phyloP scores from a whole-genome alignment of 2,113 vertebrate genomes.

The Columba janthina region DNA sequence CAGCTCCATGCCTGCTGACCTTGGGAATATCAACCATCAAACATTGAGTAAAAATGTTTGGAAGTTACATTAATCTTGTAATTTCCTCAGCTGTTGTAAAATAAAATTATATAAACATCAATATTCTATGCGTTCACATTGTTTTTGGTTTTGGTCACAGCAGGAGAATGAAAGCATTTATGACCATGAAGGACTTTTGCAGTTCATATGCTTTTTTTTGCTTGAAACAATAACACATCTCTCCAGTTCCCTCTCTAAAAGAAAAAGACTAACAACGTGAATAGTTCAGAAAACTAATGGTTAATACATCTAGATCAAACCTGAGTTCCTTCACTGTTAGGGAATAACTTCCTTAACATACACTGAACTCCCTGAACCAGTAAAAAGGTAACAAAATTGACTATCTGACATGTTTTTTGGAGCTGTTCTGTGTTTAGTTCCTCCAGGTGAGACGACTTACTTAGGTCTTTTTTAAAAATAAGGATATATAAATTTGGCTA shows the following conservation, averaged over 20 bases:
- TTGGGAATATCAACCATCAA: background rate
- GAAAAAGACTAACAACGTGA: background rate
- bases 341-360: background rate
- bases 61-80: background rate
- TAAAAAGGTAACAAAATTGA: background rate
- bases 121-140: background rate
- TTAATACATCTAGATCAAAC: background rate
- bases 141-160: background rate
- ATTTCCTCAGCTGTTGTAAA: background rate
- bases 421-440: background rate
- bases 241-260: background rate
- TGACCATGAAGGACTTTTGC: background rate
- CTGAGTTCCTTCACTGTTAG: background rate
- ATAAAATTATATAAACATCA: background rate
- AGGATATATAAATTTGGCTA: background rate
- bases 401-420: background rate
- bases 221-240: background rate
- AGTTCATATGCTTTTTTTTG: background rate
- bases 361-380: background rate
- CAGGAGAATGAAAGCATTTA: background rate
- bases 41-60: background rate
- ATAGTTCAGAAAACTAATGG: background rate
- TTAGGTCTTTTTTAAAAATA: background rate
- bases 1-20: conserved; percentile 1
- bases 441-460: background rate